Conservation (phyloP, 2,113 vertebrate species). For the Lathamus discolor region DNA sequence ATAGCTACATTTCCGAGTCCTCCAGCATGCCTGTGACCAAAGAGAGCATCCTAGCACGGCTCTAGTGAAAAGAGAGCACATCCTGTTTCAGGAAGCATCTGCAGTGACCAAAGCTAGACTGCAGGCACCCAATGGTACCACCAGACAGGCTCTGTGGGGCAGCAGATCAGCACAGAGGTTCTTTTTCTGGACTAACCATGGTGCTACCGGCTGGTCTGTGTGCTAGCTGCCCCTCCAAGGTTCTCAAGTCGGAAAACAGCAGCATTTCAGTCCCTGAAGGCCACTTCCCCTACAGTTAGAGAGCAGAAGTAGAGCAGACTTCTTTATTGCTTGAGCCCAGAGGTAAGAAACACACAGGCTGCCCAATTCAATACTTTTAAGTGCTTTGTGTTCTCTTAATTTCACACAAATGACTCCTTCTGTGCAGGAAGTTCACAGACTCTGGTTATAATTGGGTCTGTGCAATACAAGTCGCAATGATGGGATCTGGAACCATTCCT, state of each 20-base stretch:
- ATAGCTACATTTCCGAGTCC: neutral
- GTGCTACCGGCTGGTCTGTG: neutral
- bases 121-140: neutral
- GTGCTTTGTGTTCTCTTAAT: neutral
- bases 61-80: neutral
- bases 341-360: neutral
- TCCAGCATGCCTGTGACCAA: neutral
- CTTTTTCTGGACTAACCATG: fast-evolving
- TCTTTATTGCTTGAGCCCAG: neutral
- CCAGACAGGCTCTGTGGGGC: neutral
- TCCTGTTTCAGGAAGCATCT: neutral
- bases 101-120: neutral
- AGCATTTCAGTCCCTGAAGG: neutral
- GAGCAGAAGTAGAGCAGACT: neutral
- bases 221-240: no score
- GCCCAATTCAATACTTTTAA: neutral
- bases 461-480: neutral
- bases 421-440: neutral
- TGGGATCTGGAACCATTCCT: neutral
- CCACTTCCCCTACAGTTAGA: neutral
- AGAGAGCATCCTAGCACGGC: neutral
- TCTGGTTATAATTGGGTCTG: neutral
- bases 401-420: neutral
- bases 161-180: neutral
- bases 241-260: neutral